A percentile compares a stretch with the other conserved stretches of the same genome.
These are phyloP conservation scores for Trichosurus vulpecula DNA, from an alignment of 2,797 vertebrate species.

Conservation along the genomic window DNA sequence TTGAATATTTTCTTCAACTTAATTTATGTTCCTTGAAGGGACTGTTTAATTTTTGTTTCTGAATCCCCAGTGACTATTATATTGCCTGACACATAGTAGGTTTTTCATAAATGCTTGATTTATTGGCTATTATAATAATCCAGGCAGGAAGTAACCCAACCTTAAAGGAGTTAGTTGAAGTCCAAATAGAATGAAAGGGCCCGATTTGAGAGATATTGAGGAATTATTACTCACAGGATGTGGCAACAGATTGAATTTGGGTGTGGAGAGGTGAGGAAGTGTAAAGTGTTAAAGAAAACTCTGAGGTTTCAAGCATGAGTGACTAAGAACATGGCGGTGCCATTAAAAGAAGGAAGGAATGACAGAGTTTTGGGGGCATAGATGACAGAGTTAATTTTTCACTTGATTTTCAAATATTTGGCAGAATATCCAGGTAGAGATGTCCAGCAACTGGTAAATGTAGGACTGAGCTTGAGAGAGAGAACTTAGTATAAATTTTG, in stretches of 20 bases:
- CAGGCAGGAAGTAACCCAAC: not conserved
- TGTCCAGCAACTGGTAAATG: not conserved
- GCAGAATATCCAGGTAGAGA: not conserved
- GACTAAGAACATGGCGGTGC: not conserved
- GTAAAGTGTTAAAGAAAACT: not conserved
- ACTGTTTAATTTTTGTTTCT: not conserved
- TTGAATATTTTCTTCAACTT: not conserved
- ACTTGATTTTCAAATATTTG: not conserved
- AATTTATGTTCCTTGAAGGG: not conserved
- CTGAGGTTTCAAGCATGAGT: not conserved
- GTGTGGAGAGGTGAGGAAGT: not conserved
- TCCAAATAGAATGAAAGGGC: not conserved
- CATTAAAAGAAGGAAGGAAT: not conserved
- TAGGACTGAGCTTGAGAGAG: not conserved
- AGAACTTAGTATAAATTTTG: not conserved
- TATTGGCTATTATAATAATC: not conserved
- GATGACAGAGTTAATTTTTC: not conserved
- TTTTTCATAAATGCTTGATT: not conserved
- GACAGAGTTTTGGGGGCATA: not conserved
- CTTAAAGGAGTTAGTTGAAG: not conserved
- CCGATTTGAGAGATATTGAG: not conserved
- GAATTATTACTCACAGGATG: not conserved
- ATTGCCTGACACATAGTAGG: not conserved
- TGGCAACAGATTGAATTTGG: not conserved
- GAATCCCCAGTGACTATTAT: not conserved